Evolutionary conservation across 2,797 vertebrate species (phyloP).

Genomic region (Xiphorhynchus erythropygius): DNA sequence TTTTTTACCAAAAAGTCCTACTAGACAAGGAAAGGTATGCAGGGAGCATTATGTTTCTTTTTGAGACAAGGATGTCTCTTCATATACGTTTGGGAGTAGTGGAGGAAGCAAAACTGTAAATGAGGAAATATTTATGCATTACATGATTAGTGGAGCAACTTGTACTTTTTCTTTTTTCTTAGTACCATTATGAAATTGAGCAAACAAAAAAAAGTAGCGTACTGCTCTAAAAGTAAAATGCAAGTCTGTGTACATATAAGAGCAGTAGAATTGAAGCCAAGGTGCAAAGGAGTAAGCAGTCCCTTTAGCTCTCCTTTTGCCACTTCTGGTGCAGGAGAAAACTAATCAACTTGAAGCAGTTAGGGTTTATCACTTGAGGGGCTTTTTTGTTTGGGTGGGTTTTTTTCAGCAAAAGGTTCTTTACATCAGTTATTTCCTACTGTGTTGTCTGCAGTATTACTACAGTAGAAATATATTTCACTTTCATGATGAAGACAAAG

Average conservation of each 20-base stretch:
- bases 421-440: neutral
- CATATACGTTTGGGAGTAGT: neutral
- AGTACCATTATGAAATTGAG: neutral
- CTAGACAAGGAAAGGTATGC: too few species aligned
- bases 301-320: neutral
- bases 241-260: neutral
- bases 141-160: neutral
- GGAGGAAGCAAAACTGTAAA: neutral
- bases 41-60: neutral
- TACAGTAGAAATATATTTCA: neutral
- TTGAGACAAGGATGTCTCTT: neutral
- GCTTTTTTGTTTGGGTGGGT: neutral
- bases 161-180: neutral
- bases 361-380: neutral
- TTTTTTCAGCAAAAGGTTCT: neutral
- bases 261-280: neutral
- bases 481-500: neutral
- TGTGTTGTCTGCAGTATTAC: neutral
- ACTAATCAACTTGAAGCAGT: neutral
- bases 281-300: neutral
- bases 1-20: too few species aligned
- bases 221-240: neutral
- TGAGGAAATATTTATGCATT: neutral
- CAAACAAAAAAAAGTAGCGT: neutral
- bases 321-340: neutral